phyloP scores from a whole-genome alignment of 2,113 vertebrate genomes.

The Rhabdomys dilectus region DNA sequence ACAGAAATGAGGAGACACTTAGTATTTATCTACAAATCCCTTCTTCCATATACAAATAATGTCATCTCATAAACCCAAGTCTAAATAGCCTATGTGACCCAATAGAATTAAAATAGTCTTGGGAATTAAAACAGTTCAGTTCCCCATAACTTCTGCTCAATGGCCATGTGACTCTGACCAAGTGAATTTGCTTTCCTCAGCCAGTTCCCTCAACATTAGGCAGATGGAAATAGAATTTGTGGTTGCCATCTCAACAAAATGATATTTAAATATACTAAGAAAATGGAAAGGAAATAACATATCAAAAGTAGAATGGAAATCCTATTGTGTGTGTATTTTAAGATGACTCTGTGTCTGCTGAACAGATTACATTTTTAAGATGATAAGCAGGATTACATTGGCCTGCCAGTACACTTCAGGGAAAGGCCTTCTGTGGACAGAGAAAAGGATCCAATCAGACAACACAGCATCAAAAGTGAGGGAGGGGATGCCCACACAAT shows the following conservation, averaged over 20 bases:
- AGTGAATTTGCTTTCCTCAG: background rate
- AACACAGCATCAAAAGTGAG: background rate
- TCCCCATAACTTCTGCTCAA: background rate
- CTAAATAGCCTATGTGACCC: background rate
- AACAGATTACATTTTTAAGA: constrained; percentile 15
- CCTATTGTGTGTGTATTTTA: background rate
- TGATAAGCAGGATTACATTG: background rate
- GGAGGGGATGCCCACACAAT: background rate
- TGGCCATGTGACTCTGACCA: background rate
- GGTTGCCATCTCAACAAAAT: background rate
- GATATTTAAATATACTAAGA: background rate
- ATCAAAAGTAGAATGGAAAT: background rate
- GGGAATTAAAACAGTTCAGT: background rate
- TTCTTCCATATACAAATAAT: background rate
- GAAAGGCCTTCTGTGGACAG: background rate
- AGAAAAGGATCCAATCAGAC: background rate
- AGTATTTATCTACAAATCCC: constrained; percentile 19
- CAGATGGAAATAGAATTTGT: background rate
- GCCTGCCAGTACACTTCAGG: background rate
- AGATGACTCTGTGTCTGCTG: background rate
- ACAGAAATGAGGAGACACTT: constrained; percentile 42
- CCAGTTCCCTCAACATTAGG: background rate
- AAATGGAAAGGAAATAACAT: constrained; percentile 30
- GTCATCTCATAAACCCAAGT: background rate
- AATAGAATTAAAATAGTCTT: background rate